These are phyloP conservation scores for Drosophila pegasa DNA, from an alignment of 2,888 invertebrate genomes.

Conservation along the genomic window DNA sequence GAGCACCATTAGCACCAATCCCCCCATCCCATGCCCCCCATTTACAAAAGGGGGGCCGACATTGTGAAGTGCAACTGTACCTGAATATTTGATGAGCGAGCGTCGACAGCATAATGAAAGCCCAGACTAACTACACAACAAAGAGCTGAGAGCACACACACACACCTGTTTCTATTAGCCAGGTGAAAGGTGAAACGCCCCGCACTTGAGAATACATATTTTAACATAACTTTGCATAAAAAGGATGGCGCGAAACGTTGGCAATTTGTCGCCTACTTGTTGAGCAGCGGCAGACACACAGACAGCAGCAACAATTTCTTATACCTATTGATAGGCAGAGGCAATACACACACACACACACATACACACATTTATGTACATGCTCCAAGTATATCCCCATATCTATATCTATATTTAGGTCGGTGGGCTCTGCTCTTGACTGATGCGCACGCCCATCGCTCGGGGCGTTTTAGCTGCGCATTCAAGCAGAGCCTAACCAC, in stretches of 20 bases:
- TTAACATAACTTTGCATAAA: conserved; percentile 60
- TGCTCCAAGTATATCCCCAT: conserved; percentile 11
- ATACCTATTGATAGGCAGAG: conserved; percentile 61
- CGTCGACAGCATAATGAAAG: conserved; percentile 42
- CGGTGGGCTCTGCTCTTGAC: conserved; percentile 47
- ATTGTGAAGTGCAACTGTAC: conserved; percentile 73
- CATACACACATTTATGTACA: background rate
- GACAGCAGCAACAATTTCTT: conserved; percentile 37
- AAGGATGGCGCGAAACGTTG: conserved; percentile 12
- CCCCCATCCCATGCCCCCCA: background rate
- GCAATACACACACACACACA: background rate
- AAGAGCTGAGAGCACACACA: conserved; percentile 32
- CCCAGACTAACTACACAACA: conserved; percentile 35
- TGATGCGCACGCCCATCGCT: conserved; percentile 42
- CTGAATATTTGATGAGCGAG: conserved; percentile 77
- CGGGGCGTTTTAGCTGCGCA: conserved; percentile 22
- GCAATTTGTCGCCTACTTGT: conserved; percentile 65
- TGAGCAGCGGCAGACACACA: conserved; percentile 61
- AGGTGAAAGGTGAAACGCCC: conserved; percentile 67
- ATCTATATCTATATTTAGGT: conserved; percentile 72
- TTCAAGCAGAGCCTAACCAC: conserved; percentile 22
- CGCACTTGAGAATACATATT: conserved; percentile 13
- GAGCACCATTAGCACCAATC: conserved; percentile 5
- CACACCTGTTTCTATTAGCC: conserved; percentile 57
- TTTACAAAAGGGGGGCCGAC: conserved; percentile 6